These are phyloP conservation scores for Mastomys coucha DNA, from an alignment of 2,113 vertebrate species.

Conservation along the genomic window DNA sequence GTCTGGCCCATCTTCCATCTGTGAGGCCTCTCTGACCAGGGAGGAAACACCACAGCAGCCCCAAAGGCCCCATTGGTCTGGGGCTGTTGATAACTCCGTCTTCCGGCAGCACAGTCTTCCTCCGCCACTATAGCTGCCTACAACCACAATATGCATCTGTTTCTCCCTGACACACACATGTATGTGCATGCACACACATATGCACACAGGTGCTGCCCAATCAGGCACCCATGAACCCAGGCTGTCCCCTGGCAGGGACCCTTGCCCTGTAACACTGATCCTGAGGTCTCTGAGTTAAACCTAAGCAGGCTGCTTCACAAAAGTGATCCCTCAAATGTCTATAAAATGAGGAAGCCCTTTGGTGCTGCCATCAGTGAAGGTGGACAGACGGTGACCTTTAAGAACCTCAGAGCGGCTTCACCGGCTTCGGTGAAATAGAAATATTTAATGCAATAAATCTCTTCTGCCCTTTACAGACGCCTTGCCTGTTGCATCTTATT, in stretches of 20 bases:
- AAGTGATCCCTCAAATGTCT: rapidly evolving
- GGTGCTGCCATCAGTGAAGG: background rate
- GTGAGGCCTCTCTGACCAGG: too few relatives aligned
- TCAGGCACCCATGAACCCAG: background rate
- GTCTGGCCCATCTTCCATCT: rapidly evolving
- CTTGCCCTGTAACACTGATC: rapidly evolving
- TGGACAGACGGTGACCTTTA: conserved; percentile 21
- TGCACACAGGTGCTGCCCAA: background rate
- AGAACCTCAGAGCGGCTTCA: background rate
- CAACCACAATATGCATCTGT: rapidly evolving
- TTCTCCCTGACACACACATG: rapidly evolving
- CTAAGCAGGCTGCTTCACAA: rapidly evolving
- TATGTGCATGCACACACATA: rapidly evolving
- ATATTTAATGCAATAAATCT: background rate
- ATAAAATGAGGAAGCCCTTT: rapidly evolving
- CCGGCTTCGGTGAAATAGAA: background rate
- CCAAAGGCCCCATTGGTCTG: rapidly evolving
- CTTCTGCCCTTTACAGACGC: conserved; percentile 60
- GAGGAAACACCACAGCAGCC: rapidly evolving
- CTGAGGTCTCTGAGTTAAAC: background rate
- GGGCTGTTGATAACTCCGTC: background rate
- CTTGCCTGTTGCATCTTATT: background rate
- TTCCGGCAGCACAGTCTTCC: too few relatives aligned
- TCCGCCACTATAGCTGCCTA: background rate
- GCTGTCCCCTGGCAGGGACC: rapidly evolving